Evolutionary conservation across 1,140 invertebrate species (phyloP), one percentile per base, ranked within the genome.

Genomic region (Bombus soroeensis): DNA sequence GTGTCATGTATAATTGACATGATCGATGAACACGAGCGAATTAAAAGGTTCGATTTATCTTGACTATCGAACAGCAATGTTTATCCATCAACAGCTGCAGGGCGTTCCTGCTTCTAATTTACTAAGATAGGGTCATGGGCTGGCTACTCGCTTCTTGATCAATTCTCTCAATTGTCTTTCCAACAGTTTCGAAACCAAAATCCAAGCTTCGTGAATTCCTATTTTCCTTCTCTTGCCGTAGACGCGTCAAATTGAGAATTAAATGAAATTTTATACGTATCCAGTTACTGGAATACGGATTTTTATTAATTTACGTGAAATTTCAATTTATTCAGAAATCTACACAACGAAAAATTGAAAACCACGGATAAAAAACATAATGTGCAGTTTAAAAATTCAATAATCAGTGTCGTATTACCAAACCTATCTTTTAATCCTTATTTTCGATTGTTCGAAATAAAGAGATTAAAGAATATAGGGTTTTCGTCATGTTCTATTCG

Each of bases 1-100:
- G 41, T 80, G 83, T 86, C 83, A 62, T 78, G 64, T 86, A 80
- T 89, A 89, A 88, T 89, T 86, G 88, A 76, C 83, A 76, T 80
- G 87, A 89, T 89, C 64, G 88, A 89, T 88, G 88, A 88, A 88
- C 87, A 9, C 75, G 39, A 39, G 4, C 37, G 77, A 78, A 83
- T 77, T 25, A 70, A 74, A 81, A 73, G 88, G 70, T 66, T 72
- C 83, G 75, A 88, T 89, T 88, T 79, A 71, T 89, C 88, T 86
- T 86, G 83, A 82, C 83, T 86, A 88, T 89, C 74, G 47, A 39
- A 59, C 68, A 62, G 81, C 87, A 79, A 88, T 89, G 80, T 89
- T 89, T 88, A 66, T 82, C 74, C 53, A 75, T 74, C 88, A 86
- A 82, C 88, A 86, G 87, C 77, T 89, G 87, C 87, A 73, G 47